These are phyloP conservation scores for Laodelphax striatellus DNA, from an alignment of 1,140 invertebrate species.

Conservation along the genomic window DNA sequence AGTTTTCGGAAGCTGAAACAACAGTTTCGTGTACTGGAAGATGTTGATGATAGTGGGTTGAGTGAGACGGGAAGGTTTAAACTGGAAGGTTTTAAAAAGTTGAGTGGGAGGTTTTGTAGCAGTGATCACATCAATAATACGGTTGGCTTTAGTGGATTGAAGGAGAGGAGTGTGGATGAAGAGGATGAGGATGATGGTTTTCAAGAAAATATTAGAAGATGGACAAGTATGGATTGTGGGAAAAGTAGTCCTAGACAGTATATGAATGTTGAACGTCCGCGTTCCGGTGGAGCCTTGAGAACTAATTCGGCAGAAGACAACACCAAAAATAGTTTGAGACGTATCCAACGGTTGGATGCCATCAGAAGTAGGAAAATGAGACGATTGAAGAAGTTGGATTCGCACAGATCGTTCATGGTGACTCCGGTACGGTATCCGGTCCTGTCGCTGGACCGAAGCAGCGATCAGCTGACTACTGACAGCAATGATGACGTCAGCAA, in stretches of 20 bases:
- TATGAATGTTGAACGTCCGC: background rate
- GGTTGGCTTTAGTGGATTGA: constrained; percentile 3
- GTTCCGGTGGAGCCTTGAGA: background rate
- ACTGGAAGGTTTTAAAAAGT: constrained; percentile 4
- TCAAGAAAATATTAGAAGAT: constrained; percentile 10
- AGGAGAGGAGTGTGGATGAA: too few relatives aligned
- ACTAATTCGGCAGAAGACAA: background rate
- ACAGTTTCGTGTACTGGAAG: too few relatives aligned
- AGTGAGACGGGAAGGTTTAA: background rate
- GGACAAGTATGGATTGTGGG: constrained; percentile 20
- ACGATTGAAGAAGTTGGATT: constrained; percentile 17
- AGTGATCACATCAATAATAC: constrained; percentile 19
- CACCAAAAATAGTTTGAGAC: background rate
- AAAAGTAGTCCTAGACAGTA: background rate
- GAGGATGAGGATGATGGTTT: too few relatives aligned
- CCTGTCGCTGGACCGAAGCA: background rate
- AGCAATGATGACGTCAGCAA: background rate
- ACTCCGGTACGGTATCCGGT: constrained; percentile 13
- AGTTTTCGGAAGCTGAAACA: too few relatives aligned
- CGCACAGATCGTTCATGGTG: constrained; percentile 19
- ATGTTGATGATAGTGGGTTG: background rate
- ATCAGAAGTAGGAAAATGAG: constrained; percentile 16
- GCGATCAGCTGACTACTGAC: constrained; percentile 4
- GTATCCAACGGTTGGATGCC: constrained; percentile 6
- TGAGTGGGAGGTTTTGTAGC: constrained; percentile 16